Percentiles rank a stretch among this genome's conserved stretches.
Conservation (phyloP, 2,797 vertebrate genomes). For the Syngnathus rostellatus region DNA sequence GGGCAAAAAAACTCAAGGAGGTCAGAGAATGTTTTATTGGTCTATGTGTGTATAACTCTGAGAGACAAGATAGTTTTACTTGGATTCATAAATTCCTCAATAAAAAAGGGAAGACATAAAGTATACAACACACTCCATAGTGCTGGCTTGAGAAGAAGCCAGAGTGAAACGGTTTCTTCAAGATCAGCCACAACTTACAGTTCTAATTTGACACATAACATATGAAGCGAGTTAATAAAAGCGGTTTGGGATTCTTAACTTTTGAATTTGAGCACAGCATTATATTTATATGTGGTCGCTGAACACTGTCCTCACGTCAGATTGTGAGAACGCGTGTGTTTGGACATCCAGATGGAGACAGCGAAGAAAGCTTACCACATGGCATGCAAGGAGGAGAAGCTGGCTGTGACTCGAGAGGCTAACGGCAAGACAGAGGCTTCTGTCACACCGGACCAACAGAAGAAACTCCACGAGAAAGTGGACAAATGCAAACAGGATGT, state of each 20-base stretch:
- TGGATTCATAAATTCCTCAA: neutral
- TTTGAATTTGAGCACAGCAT: neutral
- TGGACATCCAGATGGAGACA: slow-evolving; percentile 78
- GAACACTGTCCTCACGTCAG: slow-evolving; percentile 6
- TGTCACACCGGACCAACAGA: slow-evolving; percentile 88
- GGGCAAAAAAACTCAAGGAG: slow-evolving; percentile 99
- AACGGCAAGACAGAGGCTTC: slow-evolving; percentile 89
- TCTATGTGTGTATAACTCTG: neutral
- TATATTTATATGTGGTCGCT: neutral
- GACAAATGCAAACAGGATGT: slow-evolving; percentile 92
- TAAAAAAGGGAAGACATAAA: neutral
- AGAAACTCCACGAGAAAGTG: slow-evolving; percentile 96
- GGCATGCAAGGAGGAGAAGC: slow-evolving; percentile 95
- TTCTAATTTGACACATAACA: neutral
- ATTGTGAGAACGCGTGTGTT: slow-evolving; percentile 9
- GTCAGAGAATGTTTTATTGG: slow-evolving; percentile 52
- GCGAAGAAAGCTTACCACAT: slow-evolving; percentile 93
- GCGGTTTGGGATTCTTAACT: neutral
- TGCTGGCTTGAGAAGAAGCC: neutral
- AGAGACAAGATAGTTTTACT: neutral
- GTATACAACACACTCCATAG: neutral
- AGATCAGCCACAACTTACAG: neutral
- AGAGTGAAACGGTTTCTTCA: neutral
- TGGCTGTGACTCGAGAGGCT: slow-evolving; percentile 84
- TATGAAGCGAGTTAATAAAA: neutral